phyloP scores from a whole-genome alignment of 2,113 vertebrate genomes.

The Probosciger aterrimus region DNA sequence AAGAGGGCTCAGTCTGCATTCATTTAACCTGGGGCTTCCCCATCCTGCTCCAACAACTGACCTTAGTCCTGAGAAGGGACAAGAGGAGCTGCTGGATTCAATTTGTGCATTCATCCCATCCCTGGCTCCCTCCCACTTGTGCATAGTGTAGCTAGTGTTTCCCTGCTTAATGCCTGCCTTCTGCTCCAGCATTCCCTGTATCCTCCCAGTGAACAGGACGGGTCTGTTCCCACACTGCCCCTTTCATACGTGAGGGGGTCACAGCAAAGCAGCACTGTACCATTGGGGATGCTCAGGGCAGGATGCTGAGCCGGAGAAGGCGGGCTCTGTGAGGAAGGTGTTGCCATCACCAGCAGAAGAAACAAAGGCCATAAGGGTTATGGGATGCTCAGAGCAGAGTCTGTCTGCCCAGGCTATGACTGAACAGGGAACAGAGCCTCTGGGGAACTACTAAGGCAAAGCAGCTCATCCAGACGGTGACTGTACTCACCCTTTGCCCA shows the following conservation, averaged over 20 bases:
- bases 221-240: constrained; percentile 18
- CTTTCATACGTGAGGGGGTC: not conserved
- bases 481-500: constrained; percentile 85
- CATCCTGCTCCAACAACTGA: not conserved
- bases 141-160: not conserved
- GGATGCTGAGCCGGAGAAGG: not conserved
- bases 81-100: not conserved
- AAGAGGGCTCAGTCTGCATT: not conserved
- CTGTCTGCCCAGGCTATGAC: not conserved
- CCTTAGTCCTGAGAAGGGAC: constrained; percentile 10
- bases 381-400: not conserved
- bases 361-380: not conserved
- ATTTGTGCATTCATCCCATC: not conserved
- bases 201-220: not conserved
- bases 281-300: fast-evolving
- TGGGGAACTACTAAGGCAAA: not conserved
- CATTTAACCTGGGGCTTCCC: not conserved
- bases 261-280: not conserved
- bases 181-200: not conserved
- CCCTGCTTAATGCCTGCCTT: not conserved
- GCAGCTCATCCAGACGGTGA: not conserved
- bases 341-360: not conserved
- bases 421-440: not conserved
- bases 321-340: not conserved
- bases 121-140: not conserved